phyloP scores from a whole-genome alignment of 2,888 invertebrate genomes.

The Anorthoa munda region DNA sequence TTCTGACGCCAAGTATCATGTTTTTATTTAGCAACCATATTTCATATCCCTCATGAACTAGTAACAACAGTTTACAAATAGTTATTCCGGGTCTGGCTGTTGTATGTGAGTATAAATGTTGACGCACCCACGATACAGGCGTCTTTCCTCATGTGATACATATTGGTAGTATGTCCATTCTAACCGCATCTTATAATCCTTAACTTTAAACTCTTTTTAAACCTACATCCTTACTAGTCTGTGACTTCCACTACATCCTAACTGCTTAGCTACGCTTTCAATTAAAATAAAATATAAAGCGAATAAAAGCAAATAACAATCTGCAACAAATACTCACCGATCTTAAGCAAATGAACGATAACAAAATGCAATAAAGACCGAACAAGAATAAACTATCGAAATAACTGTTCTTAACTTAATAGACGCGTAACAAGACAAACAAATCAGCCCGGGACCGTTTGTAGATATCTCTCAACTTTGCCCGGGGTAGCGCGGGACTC shows the following conservation, averaged over 20 bases:
- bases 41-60: no score
- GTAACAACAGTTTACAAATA: no score
- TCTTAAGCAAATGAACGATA: conserved; percentile 30
- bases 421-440: conserved; percentile 71
- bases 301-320: conserved; percentile 11
- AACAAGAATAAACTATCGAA: conserved; percentile 63
- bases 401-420: conserved; percentile 69
- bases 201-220: no score
- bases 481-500: conserved; percentile 66
- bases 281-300: conserved; percentile 24
- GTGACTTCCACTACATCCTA: neutral
- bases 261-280: neutral
- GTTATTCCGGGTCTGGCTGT: no score
- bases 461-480: conserved; percentile 71
- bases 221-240: no score
- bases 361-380: conserved; percentile 36
- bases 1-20: no score
- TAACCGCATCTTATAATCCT: no score
- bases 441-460: conserved; percentile 68
- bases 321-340: conserved; percentile 10
- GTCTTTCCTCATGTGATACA: no score
- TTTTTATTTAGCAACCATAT: no score
- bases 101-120: no score
- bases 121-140: no score
- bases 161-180: no score